These are phyloP conservation scores for Trichonephila inaurata DNA, from an alignment of 1,140 invertebrate genomes.

Conservation along the genomic window DNA sequence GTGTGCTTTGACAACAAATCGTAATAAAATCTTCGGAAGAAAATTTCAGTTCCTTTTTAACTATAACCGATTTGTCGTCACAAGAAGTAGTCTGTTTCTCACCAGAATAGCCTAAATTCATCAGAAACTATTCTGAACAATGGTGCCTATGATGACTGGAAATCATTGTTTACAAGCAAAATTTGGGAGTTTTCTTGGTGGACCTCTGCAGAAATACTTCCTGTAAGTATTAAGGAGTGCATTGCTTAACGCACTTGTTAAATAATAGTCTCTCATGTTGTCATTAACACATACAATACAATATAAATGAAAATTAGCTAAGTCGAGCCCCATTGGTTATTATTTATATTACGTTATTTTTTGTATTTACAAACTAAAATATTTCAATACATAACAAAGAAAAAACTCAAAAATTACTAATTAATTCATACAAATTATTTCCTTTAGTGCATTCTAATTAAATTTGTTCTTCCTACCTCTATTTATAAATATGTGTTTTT, in stretches of 20 bases:
- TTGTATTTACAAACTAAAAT: too few relatives aligned
- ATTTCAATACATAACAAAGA: too few relatives aligned
- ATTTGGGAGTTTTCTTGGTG: background rate
- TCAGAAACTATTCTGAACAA: background rate
- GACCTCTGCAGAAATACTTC: background rate
- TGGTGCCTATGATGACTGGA: background rate
- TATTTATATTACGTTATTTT: too few relatives aligned
- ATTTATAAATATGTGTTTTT: too few relatives aligned
- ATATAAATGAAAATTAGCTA: too few relatives aligned
- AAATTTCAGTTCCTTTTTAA: background rate
- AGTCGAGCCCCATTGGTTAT: too few relatives aligned
- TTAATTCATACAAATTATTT: too few relatives aligned
- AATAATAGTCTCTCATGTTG: rapidly evolving
- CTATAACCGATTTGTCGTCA: background rate
- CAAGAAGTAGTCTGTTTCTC: background rate
- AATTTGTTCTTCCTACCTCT: too few relatives aligned
- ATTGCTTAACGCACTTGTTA: too few relatives aligned
- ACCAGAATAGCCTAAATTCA: background rate
- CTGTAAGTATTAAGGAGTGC: background rate
- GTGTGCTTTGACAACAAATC: background rate
- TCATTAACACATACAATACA: too few relatives aligned
- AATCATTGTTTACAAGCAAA: background rate
- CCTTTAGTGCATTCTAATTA: too few relatives aligned
- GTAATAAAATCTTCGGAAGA: background rate
- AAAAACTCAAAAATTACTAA: too few relatives aligned